Conservation (phyloP, 2,888 invertebrate genomes). For the Octodonta nipae region DNA sequence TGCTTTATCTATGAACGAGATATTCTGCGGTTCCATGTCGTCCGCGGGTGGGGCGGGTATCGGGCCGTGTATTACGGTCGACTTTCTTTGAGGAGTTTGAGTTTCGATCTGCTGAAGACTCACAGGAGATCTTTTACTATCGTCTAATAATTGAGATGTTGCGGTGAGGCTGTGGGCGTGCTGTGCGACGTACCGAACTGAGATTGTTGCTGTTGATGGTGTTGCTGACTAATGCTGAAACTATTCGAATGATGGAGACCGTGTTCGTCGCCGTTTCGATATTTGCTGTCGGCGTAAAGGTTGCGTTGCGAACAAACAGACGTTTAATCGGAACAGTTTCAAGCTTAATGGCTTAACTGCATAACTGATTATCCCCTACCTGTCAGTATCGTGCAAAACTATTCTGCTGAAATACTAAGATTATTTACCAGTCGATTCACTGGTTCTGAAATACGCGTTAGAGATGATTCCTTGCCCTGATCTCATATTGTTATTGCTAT, state of each 20-base stretch:
- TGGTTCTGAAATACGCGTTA: too few species aligned
- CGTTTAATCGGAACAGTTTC: too few species aligned
- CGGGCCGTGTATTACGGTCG: conserved; percentile 40
- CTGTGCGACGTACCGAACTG: conserved; percentile 37
- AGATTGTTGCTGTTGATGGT: conserved; percentile 39
- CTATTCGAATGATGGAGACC: conserved; percentile 42
- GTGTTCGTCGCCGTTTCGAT: conserved; percentile 28
- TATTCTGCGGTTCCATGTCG: conserved; percentile 87
- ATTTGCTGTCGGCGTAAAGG: conserved; percentile 25
- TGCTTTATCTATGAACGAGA: conserved; percentile 71
- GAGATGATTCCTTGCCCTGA: too few species aligned
- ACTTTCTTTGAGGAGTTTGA: conserved; percentile 23
- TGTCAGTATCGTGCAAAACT: too few species aligned
- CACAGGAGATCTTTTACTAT: conserved; percentile 34
- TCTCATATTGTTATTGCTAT: too few species aligned
- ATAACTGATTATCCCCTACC: too few species aligned
- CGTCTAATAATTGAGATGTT: conserved; percentile 41
- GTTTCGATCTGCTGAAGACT: conserved; percentile 40
- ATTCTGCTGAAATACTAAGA: too few species aligned
- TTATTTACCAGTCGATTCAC: too few species aligned
- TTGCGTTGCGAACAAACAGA: too few species aligned
- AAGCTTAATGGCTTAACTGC: too few species aligned
- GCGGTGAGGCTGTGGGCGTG: conserved; percentile 49
- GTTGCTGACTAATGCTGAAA: conserved; percentile 43
- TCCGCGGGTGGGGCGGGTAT: conserved; percentile 58